Evolutionary conservation across 2,797 vertebrate species (phyloP).

Genomic region (Podargus strigoides): DNA sequence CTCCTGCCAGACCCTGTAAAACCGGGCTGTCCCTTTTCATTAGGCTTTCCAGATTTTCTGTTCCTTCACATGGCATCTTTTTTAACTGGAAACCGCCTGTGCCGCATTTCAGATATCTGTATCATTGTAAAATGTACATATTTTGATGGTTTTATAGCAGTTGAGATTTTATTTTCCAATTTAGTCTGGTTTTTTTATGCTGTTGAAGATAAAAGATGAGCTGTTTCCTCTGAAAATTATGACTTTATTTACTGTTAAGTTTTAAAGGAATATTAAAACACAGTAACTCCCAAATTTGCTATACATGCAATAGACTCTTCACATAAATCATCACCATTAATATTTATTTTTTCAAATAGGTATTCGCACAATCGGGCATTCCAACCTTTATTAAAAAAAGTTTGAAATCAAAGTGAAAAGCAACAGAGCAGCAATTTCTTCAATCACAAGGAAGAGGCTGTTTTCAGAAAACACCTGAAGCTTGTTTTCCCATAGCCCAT

Average conservation of each 20-base stretch:
- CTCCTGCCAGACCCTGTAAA: constrained; percentile 60
- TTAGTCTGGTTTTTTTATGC: not conserved
- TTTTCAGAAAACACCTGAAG: not conserved
- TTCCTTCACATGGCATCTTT: not conserved
- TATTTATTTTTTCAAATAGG: not conserved
- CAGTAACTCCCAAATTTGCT: not conserved
- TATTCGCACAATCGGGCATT: not conserved
- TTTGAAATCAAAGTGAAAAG: not conserved
- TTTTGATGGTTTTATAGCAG: not conserved
- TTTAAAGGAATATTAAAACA: not conserved
- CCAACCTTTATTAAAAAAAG: not conserved
- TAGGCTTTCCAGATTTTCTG: not conserved
- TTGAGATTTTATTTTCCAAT: not conserved
- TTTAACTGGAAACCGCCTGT: not conserved
- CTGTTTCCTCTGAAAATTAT: not conserved
- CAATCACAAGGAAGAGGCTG: not conserved
- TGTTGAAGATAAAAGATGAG: not conserved
- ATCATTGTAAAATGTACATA: rapidly evolving
- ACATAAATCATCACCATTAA: not conserved
- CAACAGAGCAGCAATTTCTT: not conserved
- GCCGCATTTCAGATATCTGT: rapidly evolving
- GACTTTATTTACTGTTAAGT: not conserved
- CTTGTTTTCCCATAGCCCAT: not conserved
- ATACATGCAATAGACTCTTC: not conserved
- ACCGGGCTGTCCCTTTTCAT: constrained; percentile 37